Evolutionary conservation across 2,888 invertebrate genomes (phyloP).

Genomic region (Iphiclides podalirius): DNA sequence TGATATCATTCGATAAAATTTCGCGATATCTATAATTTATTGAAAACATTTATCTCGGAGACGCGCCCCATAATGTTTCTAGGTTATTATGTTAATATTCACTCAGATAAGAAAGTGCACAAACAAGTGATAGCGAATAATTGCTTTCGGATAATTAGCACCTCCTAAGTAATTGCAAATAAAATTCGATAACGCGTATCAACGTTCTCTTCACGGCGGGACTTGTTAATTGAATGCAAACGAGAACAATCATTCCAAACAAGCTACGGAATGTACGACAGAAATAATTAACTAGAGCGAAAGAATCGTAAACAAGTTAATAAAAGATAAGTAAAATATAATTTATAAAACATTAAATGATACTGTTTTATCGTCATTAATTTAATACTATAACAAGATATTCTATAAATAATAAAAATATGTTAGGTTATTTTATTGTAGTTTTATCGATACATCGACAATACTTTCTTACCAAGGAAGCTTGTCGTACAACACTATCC

Average conservation of each 20-base stretch:
- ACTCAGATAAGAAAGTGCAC: conserved; percentile 14
- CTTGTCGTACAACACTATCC: conserved; percentile 36
- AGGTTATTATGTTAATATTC: conserved; percentile 13
- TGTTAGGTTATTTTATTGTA: no score
- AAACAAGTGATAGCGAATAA: conserved; percentile 8
- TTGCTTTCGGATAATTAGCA: conserved; percentile 2
- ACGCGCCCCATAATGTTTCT: conserved; percentile 1
- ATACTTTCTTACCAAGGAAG: no score
- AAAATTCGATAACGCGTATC: conserved; percentile 7
- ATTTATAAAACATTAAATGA: no score
- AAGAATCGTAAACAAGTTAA: no score
- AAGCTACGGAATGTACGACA: background rate
- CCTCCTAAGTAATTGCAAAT: conserved; percentile 12
- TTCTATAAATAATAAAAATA: no score
- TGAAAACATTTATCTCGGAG: conserved; percentile 4
- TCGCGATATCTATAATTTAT: conserved; percentile 5
- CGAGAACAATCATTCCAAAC: background rate
- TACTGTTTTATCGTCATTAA: no score
- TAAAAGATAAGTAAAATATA: no score
- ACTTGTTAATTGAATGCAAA: conserved; percentile 8
- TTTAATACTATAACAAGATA: no score
- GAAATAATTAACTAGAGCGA: background rate
- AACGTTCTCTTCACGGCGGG: conserved; percentile 3
- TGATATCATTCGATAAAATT: conserved; percentile 8
- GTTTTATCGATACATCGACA: no score